A percentile compares a stretch with the other conserved stretches of the same genome.
phyloP scores from a whole-genome alignment of 2,113 vertebrate species.

The Dicerorhinus sumatrensis region DNA sequence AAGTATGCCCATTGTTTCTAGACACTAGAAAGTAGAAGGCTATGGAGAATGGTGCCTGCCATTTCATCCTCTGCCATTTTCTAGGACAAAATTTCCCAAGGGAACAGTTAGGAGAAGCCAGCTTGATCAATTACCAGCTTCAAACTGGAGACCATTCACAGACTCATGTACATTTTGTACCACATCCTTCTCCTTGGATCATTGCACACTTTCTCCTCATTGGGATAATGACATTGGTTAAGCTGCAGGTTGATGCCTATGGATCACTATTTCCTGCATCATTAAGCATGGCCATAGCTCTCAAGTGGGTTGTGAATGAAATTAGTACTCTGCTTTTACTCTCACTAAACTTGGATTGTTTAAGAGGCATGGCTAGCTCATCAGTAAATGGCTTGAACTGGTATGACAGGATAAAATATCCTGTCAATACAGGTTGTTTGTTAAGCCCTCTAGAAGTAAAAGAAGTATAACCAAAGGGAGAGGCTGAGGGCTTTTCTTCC shows the following conservation, averaged over 20 bases:
- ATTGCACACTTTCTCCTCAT: neutral
- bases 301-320: neutral
- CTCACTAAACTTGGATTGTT: neutral
- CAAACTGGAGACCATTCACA: neutral
- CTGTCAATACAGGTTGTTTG: neutral
- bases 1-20: neutral
- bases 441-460: neutral
- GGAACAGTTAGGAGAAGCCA: neutral
- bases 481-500: neutral
- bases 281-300: neutral
- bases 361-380: neutral
- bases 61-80: conserved; percentile 7
- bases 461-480: neutral
- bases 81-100: conserved; percentile 26
- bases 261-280: neutral
- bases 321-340: neutral
- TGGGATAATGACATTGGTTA: neutral
- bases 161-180: neutral
- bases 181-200: neutral
- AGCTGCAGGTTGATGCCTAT: neutral
- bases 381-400: neutral
- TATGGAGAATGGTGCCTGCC: neutral
- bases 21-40: neutral
- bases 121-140: neutral
- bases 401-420: neutral